phyloP scores from a whole-genome alignment of 2,797 vertebrate species.

The Bradypodion ventrale region DNA sequence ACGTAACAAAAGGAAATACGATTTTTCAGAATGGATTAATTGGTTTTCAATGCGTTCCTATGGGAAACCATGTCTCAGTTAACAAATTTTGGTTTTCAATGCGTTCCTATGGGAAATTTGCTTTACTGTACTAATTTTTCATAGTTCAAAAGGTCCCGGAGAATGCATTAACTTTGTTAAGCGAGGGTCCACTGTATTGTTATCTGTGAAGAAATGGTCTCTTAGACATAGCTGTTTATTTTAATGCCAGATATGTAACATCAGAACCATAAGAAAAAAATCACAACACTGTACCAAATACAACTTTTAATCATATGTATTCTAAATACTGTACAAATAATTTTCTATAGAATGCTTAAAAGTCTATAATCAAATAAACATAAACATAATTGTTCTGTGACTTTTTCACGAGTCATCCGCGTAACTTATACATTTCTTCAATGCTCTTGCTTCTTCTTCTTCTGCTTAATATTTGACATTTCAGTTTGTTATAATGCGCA shows the following conservation, averaged over 20 bases:
- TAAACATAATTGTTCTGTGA: not conserved
- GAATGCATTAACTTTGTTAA: too few relatives aligned
- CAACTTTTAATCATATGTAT: slow-evolving; percentile 14
- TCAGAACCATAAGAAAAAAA: not conserved
- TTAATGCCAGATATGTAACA: not conserved
- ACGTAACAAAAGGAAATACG: too few relatives aligned
- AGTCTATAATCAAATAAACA: too few relatives aligned
- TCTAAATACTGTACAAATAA: slow-evolving; percentile 10
- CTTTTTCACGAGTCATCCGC: not conserved
- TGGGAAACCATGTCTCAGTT: too few relatives aligned
- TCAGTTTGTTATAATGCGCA: slow-evolving; percentile 16
- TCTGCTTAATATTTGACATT: slow-evolving; percentile 41
- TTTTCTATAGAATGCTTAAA: not conserved
- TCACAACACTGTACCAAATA: not conserved
- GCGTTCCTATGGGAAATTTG: too few relatives aligned
- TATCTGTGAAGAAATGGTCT: not conserved
- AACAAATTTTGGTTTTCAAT: too few relatives aligned
- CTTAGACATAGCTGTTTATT: not conserved
- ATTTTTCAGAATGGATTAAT: too few relatives aligned
- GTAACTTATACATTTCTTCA: too few relatives aligned
- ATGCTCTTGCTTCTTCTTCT: slow-evolving; percentile 8
- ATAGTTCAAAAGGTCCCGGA: too few relatives aligned
- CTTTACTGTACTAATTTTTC: too few relatives aligned
- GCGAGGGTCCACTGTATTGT: too few relatives aligned
- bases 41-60: too few relatives aligned